A percentile compares a stretch with the other conserved stretches of the same genome.
Conservation (phyloP, 2,797 vertebrate species). For the Hemitrygon akajei region DNA sequence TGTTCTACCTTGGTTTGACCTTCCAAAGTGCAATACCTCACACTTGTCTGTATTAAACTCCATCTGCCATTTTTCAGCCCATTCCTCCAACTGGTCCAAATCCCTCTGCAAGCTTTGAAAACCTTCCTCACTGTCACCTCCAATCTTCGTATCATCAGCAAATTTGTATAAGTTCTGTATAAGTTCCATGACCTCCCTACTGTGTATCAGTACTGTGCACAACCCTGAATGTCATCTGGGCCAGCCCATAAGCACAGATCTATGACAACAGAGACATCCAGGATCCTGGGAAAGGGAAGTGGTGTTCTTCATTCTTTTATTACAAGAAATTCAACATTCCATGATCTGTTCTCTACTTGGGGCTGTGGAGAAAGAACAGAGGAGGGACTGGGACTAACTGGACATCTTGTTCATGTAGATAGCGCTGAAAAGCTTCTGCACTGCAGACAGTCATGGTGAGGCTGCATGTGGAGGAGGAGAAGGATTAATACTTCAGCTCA, state of each 20-base stretch:
- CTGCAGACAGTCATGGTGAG: background rate
- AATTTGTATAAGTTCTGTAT: too few relatives aligned
- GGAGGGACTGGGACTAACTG: background rate
- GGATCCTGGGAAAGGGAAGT: background rate
- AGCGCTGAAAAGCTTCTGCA: background rate
- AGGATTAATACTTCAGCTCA: background rate
- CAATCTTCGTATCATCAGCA: too few relatives aligned
- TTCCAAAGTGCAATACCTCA: too few relatives aligned
- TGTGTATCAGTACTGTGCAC: too few relatives aligned
- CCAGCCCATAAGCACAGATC: background rate
- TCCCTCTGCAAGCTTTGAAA: too few relatives aligned
- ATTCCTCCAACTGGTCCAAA: too few relatives aligned
- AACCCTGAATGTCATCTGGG: background rate
- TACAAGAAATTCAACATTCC: background rate
- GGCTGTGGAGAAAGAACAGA: background rate
- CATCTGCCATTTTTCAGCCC: too few relatives aligned
- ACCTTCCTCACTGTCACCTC: too few relatives aligned
- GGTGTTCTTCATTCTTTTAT: background rate
- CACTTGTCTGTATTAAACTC: too few relatives aligned
- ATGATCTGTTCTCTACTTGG: background rate
- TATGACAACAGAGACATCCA: background rate
- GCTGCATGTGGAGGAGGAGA: background rate
- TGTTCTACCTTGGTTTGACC: too few relatives aligned
- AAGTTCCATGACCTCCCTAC: too few relatives aligned
- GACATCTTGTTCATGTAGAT: background rate